A percentile compares a stretch with the other conserved stretches of the same genome.
phyloP scores from a whole-genome alignment of 1,140 invertebrate species.

The Euschistus heros region DNA sequence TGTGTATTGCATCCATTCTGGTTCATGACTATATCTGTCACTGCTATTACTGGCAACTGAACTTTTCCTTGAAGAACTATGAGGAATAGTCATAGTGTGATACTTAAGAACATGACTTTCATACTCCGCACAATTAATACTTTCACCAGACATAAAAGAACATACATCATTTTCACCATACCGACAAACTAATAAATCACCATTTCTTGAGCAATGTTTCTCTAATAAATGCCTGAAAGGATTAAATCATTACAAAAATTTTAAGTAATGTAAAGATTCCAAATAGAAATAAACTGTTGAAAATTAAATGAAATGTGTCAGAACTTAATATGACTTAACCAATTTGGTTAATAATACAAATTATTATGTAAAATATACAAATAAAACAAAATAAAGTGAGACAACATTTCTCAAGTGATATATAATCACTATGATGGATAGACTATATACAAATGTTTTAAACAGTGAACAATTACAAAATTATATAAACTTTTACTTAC shows the following conservation, averaged over 20 bases:
- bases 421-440: too few species aligned
- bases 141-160: slow-evolving; percentile 72
- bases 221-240: slow-evolving; percentile 61
- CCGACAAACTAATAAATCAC: slow-evolving; percentile 76
- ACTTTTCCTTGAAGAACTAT: slow-evolving; percentile 10
- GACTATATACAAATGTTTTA: too few species aligned
- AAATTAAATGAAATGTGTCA: too few species aligned
- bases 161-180: slow-evolving; percentile 85
- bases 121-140: slow-evolving; percentile 79
- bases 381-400: too few species aligned
- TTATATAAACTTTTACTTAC: slow-evolving; percentile 10
- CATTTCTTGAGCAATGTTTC: slow-evolving; percentile 74
- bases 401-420: too few species aligned
- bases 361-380: not conserved
- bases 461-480: too few species aligned
- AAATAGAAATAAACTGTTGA: too few species aligned
- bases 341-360: not conserved
- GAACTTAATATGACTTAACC: too few species aligned
- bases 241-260: not conserved
- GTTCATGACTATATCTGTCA: slow-evolving; percentile 31
- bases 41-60: slow-evolving; percentile 16
- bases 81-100: slow-evolving; percentile 39
- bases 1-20: slow-evolving; percentile 65
- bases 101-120: slow-evolving; percentile 73
- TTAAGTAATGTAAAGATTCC: too few species aligned